Conservation (phyloP, 2,797 vertebrate genomes). For the Girardinus metallicus region DNA sequence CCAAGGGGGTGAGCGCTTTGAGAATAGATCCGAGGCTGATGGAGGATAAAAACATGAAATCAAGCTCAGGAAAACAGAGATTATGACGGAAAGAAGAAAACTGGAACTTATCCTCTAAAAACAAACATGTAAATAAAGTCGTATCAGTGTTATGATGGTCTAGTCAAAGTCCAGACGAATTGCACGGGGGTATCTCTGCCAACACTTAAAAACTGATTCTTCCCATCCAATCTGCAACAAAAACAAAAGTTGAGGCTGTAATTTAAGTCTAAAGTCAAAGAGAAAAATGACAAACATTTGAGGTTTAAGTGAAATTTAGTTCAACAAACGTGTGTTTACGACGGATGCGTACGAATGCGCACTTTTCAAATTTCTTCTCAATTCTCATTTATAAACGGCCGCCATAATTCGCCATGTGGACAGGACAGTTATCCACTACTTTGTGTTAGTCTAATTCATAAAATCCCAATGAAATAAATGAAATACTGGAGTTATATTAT, state of each 20-base stretch:
- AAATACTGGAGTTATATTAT: neutral
- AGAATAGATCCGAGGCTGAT: conserved; percentile 3
- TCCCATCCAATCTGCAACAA: neutral
- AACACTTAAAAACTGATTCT: neutral
- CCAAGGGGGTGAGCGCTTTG: conserved; percentile 29
- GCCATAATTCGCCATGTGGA: neutral
- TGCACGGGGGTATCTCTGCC: neutral
- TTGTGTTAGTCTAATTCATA: neutral
- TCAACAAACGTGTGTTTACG: neutral
- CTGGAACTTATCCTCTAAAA: neutral
- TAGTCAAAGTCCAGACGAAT: neutral
- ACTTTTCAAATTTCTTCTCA: neutral
- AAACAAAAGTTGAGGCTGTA: too few species aligned
- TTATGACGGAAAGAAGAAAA: neutral
- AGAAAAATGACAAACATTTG: neutral
- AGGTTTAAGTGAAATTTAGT: neutral
- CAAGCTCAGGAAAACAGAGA: neutral
- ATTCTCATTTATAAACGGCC: too few species aligned
- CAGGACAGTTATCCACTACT: neutral
- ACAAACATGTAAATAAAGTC: neutral
- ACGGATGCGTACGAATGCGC: neutral
- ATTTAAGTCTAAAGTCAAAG: neutral
- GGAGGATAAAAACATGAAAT: conserved; percentile 29
- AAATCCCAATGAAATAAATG: neutral
- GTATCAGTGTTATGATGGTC: neutral